phyloP scores from a whole-genome alignment of 2,113 vertebrate species.

The Dasypus novemcinctus region DNA sequence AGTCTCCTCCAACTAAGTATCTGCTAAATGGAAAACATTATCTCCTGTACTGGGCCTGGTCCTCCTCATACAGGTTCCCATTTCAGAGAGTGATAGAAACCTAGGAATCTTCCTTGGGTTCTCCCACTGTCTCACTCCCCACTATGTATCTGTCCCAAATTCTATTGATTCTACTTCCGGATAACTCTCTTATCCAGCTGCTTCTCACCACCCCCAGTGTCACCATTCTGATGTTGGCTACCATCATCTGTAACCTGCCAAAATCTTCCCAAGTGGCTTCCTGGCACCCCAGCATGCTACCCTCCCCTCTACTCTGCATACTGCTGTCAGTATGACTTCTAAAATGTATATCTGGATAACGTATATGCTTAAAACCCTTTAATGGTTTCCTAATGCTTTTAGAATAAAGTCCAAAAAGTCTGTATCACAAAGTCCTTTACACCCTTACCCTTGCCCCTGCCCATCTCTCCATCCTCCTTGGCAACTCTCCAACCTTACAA shows the following conservation, averaged over 20 bases:
- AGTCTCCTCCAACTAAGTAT: not conserved
- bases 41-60: not conserved
- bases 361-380: not conserved
- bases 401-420: not conserved
- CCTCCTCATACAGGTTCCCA: not conserved
- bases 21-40: not conserved
- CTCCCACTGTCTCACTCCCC: not conserved
- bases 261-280: not conserved
- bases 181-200: not conserved
- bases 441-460: not conserved
- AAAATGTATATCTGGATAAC: not conserved
- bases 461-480: not conserved
- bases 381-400: not conserved
- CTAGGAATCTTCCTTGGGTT: not conserved
- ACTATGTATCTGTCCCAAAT: not conserved
- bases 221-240: not conserved
- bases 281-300: not conserved
- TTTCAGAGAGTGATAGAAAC: not conserved
- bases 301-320: not conserved
- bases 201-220: not conserved
- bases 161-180: not conserved
- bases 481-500: not conserved
- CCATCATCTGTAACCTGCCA: no score
- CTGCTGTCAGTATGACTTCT: not conserved
- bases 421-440: not conserved